A percentile compares a stretch with the other conserved stretches of the same genome.
phyloP scores from a whole-genome alignment of 2,888 invertebrate genomes.

The Eulithis prunata region DNA sequence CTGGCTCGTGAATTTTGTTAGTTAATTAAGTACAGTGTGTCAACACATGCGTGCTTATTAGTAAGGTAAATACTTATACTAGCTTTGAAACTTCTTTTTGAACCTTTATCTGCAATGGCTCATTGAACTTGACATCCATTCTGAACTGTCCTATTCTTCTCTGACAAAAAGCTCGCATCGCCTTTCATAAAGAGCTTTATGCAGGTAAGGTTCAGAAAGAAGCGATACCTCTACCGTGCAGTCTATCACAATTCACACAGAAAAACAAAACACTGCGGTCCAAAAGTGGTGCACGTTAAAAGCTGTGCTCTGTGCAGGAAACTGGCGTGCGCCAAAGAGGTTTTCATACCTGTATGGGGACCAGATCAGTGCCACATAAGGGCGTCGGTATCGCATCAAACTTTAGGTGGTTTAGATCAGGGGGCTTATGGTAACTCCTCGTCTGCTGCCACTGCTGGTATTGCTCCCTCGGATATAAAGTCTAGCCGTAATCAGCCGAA shows the following conservation, averaged over 20 bases:
- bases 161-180: not conserved
- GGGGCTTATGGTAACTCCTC: slow-evolving; percentile 84
- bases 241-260: slow-evolving; percentile 54
- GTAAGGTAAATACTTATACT: slow-evolving; percentile 29
- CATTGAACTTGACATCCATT: not conserved
- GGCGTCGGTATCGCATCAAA: slow-evolving; percentile 81
- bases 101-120: slow-evolving; percentile 8
- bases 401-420: slow-evolving; percentile 83
- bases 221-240: slow-evolving; percentile 63
- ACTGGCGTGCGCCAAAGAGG: slow-evolving; percentile 71
- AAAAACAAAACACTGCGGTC: slow-evolving; percentile 56
- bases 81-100: slow-evolving; percentile 19
- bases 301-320: slow-evolving; percentile 75
- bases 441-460: slow-evolving; percentile 89
- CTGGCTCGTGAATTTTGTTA: slow-evolving; percentile 36
- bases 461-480: slow-evolving; percentile 85
- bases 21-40: slow-evolving; percentile 31
- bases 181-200: not conserved
- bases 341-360: slow-evolving; percentile 83
- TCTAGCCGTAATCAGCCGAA: slow-evolving; percentile 79
- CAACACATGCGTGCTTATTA: slow-evolving; percentile 43
- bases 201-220: slow-evolving; percentile 25
- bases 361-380: slow-evolving; percentile 79
- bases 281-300: slow-evolving; percentile 73
- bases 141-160: not conserved